These are phyloP conservation scores for Macrocentrus cingulum DNA, from an alignment of 1,140 invertebrate species.

Conservation along the genomic window DNA sequence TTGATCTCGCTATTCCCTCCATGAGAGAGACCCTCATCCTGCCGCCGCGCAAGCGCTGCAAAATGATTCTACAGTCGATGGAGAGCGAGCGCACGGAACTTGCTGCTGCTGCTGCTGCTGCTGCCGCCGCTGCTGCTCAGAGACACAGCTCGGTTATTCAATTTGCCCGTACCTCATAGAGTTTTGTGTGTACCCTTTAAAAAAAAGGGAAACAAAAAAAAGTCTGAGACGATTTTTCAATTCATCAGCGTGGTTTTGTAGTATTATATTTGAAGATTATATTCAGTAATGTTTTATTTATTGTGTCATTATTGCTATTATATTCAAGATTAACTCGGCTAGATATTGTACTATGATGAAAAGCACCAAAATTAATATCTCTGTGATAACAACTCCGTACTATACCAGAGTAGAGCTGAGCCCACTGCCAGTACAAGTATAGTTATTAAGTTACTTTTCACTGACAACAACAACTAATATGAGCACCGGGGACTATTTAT, in stretches of 20 bases:
- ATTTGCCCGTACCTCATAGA: slow-evolving; percentile 74
- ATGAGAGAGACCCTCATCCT: slow-evolving; percentile 66
- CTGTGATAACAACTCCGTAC: slow-evolving; percentile 49
- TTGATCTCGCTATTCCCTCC: slow-evolving; percentile 60
- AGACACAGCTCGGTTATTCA: slow-evolving; percentile 80
- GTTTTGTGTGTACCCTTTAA: slow-evolving; percentile 24
- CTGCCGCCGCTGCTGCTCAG: too few species aligned
- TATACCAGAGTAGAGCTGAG: slow-evolving; percentile 47
- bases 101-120: too few species aligned
- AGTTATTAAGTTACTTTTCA: slow-evolving; percentile 22
- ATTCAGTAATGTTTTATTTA: too few species aligned
- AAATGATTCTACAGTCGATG: slow-evolving; percentile 74
- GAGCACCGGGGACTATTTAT: too few species aligned
- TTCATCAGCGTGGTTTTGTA: too few species aligned
- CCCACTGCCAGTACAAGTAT: slow-evolving; percentile 48
- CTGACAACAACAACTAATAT: neutral
- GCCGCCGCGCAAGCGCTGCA: slow-evolving; percentile 74
- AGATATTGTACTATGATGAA: too few species aligned
- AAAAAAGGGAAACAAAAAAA: neutral
- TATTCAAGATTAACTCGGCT: too few species aligned
- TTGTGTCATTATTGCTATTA: too few species aligned
- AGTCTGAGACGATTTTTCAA: neutral
- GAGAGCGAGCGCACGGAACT: slow-evolving; percentile 56
- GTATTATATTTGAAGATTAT: too few species aligned
- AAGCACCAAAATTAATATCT: slow-evolving; percentile 47